Evolutionary conservation across 2,888 invertebrate species (phyloP).

Genomic region (Octonoba sinensis): DNA sequence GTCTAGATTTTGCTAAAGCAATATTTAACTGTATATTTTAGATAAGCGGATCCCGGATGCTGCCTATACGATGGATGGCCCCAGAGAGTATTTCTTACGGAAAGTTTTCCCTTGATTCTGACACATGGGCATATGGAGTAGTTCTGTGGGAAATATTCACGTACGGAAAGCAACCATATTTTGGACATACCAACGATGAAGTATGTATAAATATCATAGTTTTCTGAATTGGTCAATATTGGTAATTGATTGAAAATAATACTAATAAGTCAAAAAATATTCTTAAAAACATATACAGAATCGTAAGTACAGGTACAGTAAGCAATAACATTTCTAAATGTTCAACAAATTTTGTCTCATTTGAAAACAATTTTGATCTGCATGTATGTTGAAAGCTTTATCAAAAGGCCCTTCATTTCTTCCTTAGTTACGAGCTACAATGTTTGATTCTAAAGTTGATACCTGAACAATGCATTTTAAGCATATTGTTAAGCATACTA

Average conservation of each 20-base stretch:
- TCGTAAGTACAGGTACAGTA: no score
- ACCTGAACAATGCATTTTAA: no score
- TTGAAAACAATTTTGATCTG: background rate
- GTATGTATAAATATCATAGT: conserved; percentile 69
- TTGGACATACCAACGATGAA: conserved; percentile 89
- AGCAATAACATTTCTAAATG: background rate
- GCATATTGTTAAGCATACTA: no score
- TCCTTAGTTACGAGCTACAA: no score
- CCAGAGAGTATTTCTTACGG: conserved; percentile 92
- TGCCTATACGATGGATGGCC: conserved; percentile 97
- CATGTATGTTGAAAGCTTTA: no score
- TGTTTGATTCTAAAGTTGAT: no score
- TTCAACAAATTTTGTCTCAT: background rate
- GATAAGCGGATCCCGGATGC: conserved; percentile 83
- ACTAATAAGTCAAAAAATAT: background rate
- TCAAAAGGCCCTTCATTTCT: no score
- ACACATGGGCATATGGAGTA: conserved; percentile 94
- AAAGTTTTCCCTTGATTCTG: conserved; percentile 89
- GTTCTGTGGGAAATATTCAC: conserved; percentile 95
- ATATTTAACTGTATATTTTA: conserved; percentile 47
- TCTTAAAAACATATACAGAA: background rate
- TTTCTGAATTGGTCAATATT: background rate
- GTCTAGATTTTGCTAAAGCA: no score
- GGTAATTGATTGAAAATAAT: background rate
- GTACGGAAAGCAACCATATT: conserved; percentile 92